phyloP scores from a whole-genome alignment of 1,140 invertebrate species.

The Cepaea nemoralis region DNA sequence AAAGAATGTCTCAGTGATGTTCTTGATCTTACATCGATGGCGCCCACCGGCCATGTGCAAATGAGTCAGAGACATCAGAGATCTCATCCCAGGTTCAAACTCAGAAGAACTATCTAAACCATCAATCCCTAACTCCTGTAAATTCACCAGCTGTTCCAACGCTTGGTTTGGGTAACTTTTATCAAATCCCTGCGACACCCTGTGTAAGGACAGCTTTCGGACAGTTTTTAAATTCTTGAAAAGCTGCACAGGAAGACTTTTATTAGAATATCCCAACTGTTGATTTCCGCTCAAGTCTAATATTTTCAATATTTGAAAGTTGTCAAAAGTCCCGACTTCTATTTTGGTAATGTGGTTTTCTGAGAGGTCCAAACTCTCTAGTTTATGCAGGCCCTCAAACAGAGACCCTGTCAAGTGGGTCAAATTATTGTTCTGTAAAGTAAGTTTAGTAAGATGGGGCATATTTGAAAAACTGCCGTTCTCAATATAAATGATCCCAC shows the following conservation, averaged over 20 bases:
- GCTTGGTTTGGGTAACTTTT: background rate
- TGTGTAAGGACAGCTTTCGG: background rate
- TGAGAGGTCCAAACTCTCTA: background rate
- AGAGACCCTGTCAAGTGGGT: background rate
- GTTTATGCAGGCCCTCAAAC: background rate
- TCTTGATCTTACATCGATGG: background rate
- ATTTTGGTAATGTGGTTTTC: background rate
- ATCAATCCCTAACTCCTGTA: background rate
- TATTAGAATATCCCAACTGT: background rate
- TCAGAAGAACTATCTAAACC: background rate
- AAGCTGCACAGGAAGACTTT: background rate
- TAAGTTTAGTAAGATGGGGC: background rate
- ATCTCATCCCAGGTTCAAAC: background rate
- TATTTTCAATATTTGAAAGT: background rate
- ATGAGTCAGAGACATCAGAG: background rate
- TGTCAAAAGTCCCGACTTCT: background rate
- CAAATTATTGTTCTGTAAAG: background rate
- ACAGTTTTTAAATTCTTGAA: background rate
- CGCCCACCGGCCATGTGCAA: background rate
- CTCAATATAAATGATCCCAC: background rate
- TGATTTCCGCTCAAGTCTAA: background rate
- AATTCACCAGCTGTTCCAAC: background rate
- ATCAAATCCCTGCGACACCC: background rate
- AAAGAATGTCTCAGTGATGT: conserved; percentile 2
- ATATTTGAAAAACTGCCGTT: background rate